A percentile compares a stretch with the other conserved stretches of the same genome.
Conservation (phyloP, 2,888 invertebrate species). For the Archips xylosteana region DNA sequence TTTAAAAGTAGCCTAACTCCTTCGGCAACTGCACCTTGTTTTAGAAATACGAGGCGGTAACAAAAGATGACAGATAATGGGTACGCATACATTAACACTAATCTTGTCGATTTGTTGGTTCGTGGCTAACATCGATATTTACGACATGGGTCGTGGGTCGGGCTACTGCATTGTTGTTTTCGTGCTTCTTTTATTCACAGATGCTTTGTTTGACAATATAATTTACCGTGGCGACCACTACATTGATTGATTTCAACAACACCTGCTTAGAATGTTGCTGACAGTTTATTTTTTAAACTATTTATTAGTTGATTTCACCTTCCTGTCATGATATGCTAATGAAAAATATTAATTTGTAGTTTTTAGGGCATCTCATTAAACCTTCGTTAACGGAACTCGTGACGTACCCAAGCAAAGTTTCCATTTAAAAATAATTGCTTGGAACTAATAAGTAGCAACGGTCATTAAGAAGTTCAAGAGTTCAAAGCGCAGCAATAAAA, state of each 20-base stretch:
- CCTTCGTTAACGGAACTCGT: constrained; percentile 23
- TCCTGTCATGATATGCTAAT: constrained; percentile 12
- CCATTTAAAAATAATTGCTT: constrained; percentile 37
- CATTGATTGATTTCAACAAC: neutral
- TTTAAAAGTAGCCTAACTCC: constrained; percentile 31
- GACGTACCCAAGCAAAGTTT: constrained; percentile 13
- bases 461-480: constrained; percentile 30
- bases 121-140: constrained; percentile 27
- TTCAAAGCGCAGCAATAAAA: constrained; percentile 19
- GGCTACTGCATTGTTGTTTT: constrained; percentile 38
- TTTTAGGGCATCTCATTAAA: constrained; percentile 34
- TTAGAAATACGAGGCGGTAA: constrained; percentile 27
- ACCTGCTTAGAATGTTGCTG: neutral
- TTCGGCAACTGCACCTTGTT: constrained; percentile 18
- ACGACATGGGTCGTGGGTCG: constrained; percentile 34
- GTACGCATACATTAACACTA: constrained; percentile 36
- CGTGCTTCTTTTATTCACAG: constrained; percentile 21
- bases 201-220: constrained; percentile 18
- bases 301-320: neutral
- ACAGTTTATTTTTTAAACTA: neutral
- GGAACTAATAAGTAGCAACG: constrained; percentile 17
- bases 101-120: constrained; percentile 35
- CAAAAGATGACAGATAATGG: constrained; percentile 27
- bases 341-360: constrained; percentile 7
- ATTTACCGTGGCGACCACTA: neutral